These are phyloP conservation scores for Muscicapa comitata DNA, from an alignment of 2,797 vertebrate species.

Conservation along the genomic window DNA sequence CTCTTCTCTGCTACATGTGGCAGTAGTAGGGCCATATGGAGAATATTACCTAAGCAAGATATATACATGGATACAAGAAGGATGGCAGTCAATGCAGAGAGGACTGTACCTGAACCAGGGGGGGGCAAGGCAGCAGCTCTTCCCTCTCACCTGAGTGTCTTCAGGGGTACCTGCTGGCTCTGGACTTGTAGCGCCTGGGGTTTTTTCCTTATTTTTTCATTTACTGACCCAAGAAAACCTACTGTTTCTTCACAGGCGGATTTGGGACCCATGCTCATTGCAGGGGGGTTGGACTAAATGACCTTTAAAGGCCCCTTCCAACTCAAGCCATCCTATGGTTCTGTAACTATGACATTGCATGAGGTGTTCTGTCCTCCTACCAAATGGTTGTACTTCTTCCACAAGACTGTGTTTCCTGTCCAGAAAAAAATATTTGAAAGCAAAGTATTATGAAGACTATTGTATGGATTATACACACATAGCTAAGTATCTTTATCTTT, in stretches of 20 bases:
- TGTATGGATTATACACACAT: neutral
- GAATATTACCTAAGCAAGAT: neutral
- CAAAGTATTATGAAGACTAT: neutral
- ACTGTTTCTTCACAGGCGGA: neutral
- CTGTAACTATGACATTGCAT: neutral
- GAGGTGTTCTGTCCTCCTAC: neutral
- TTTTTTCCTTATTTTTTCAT: neutral
- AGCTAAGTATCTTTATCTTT: neutral
- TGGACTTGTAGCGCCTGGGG: neutral
- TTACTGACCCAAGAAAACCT: neutral
- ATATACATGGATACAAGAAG: neutral
- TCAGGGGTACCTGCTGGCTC: neutral
- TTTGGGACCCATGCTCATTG: neutral
- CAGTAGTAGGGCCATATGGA: neutral
- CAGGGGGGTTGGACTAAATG: neutral
- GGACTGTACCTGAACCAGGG: neutral
- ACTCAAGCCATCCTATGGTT: neutral
- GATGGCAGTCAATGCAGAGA: neutral
- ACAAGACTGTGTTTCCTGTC: neutral
- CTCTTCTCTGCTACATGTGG: neutral
- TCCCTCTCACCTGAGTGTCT: neutral
- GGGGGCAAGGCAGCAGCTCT: neutral
- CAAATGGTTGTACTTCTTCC: neutral
- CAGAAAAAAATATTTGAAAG: neutral
- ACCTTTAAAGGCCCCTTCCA: neutral